These are phyloP conservation scores for Gryllus longicercus DNA, from an alignment of 2,888 invertebrate genomes.

Conservation along the genomic window DNA sequence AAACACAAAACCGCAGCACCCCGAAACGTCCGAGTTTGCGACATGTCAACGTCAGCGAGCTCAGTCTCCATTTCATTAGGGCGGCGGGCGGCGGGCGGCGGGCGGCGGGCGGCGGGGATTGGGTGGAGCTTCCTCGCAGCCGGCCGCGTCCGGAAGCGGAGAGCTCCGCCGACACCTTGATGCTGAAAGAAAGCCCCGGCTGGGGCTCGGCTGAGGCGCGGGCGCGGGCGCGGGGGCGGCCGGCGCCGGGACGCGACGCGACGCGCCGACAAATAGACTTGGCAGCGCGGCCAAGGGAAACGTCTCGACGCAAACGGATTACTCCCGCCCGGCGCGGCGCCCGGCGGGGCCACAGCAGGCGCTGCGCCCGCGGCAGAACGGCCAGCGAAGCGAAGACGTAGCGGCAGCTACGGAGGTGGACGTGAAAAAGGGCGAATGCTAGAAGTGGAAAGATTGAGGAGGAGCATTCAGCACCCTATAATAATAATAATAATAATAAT, in stretches of 20 bases:
- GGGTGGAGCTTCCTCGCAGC: too few species aligned
- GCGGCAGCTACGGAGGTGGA: too few species aligned
- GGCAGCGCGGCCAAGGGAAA: not conserved
- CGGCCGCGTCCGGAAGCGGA: not conserved
- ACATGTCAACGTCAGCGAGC: not conserved
- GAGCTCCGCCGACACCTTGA: not conserved
- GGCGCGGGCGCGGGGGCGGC: not conserved
- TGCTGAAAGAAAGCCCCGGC: not conserved
- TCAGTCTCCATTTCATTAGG: not conserved
- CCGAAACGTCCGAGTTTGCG: not conserved
- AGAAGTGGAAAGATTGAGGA: too few species aligned
- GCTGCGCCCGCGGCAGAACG: not conserved
- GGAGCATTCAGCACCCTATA: too few species aligned
- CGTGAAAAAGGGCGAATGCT: too few species aligned
- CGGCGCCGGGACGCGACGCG: not conserved
- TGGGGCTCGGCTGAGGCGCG: not conserved
- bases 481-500: too few species aligned
- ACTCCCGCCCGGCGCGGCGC: not conserved
- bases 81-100: too few species aligned
- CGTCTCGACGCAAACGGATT: constrained; percentile 5
- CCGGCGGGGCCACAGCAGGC: not conserved
- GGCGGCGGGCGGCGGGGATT: too few species aligned
- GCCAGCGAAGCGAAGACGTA: not conserved
- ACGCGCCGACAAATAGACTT: not conserved
- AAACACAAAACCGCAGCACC: not conserved